Percentiles rank a stretch among this genome's conserved stretches.
Conservation (phyloP, 2,888 invertebrate genomes). For the Cylindroiulus punctatus region DNA sequence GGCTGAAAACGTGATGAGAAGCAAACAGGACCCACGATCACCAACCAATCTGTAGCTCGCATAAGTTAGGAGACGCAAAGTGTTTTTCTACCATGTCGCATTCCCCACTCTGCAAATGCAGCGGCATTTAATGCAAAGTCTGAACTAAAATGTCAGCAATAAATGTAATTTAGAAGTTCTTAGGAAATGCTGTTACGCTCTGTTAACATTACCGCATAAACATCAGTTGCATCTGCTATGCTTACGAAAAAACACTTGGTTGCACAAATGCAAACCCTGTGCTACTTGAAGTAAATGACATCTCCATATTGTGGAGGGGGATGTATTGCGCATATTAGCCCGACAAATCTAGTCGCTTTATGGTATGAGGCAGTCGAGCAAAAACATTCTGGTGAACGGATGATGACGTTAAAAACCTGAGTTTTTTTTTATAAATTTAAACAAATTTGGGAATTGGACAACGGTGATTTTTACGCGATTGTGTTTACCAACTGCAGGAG, state of each 20-base stretch:
- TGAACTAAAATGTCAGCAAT: conserved; percentile 42
- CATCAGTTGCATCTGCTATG: conserved; percentile 30
- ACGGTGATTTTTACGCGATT: background rate
- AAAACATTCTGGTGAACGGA: too few species aligned
- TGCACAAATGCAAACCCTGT: conserved; percentile 9
- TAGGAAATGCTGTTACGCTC: conserved; percentile 47
- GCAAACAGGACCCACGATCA: background rate
- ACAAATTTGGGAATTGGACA: background rate
- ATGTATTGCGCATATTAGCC: background rate
- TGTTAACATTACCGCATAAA: conserved; percentile 47
- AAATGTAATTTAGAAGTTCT: conserved; percentile 47
- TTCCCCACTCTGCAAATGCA: background rate
- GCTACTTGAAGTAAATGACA: conserved; percentile 9
- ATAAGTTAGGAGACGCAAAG: conserved; percentile 15
- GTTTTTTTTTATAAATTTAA: too few species aligned
- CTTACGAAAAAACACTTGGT: background rate
- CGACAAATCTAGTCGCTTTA: background rate
- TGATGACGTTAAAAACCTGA: too few species aligned
- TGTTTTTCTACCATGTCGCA: conserved; percentile 42
- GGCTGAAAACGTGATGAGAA: conserved; percentile 15
- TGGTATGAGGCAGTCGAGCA: background rate
- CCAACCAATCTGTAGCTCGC: conserved; percentile 3
- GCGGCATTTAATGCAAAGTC: conserved; percentile 34
- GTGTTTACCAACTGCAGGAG: background rate
- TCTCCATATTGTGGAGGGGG: background rate